Base-by-base conservation (phyloP, 2,888 invertebrate species). In the Iselma pallidipennis region DNA sequence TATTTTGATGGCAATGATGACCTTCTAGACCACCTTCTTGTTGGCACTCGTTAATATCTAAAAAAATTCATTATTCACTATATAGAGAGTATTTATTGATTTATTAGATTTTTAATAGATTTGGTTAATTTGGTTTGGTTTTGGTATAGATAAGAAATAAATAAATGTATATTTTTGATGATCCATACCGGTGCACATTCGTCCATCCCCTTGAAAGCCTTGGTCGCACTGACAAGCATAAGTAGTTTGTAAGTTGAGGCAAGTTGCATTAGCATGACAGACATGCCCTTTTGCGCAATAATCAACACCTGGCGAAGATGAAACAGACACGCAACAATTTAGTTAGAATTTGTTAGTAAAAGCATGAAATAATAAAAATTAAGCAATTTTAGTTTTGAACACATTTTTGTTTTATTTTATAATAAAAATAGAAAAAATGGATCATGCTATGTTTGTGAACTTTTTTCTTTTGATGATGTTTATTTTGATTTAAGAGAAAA, bases 231-330 rank as follows among this genome's bases (percentile, higher is more conserved):
- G 91, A 85, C 95, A 96, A 77, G 91, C 89, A 82, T 92, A 95
- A 77, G 92, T 92, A 73, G 94, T 94, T 83, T 91, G 91, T 79
- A 95, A 88, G 84, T 95, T 96, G 85, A 91, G 89, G 84, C 96
- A 96, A 69, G 92, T 91, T 63, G 95, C 95, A 82, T 96, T 95
- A 78, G 87, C 87, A 81, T 96, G 95, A 82, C 96, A 96, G 78
- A 89, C 88, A 84, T 95, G 91, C 59, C 94, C 94, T 85, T 89
- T 89, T 75, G 90, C 90, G 85, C 94, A 95, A 85, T 93, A 94
- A 85, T 95, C 92, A 81, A 91, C 91, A 72, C 92, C 94, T 93
- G 84, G 71, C 80, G 80, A 68, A 50, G 23, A 61, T 49, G 54
- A 45, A 60, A 67, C 12, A n/a, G 45, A 45, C 55, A 66, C 54